Conservation (phyloP, 2,888 invertebrate species). For the Pseudoips prasinana region DNA sequence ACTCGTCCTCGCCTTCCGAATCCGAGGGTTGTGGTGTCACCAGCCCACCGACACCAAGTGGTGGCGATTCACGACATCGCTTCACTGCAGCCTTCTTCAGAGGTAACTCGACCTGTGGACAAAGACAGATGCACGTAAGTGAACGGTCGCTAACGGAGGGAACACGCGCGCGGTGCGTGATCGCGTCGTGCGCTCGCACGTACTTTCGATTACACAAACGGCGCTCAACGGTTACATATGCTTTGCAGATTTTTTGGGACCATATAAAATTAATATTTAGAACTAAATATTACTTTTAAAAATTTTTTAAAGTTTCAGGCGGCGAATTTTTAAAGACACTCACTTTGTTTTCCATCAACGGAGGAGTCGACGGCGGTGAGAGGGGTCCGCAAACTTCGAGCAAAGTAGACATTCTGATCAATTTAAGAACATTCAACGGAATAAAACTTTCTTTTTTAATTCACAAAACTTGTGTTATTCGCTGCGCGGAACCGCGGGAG, state of each 20-base stretch:
- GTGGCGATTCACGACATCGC: conserved; percentile 57
- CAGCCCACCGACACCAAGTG: conserved; percentile 52
- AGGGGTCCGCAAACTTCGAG: conserved; percentile 80
- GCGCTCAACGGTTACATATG: conserved; percentile 17
- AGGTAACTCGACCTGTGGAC: conserved; percentile 72
- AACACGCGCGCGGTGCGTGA: conserved; percentile 72
- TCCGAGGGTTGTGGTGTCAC: conserved; percentile 94
- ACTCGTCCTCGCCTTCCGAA: conserved; percentile 87
- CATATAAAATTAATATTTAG: conserved; percentile 6
- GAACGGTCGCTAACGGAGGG: conserved; percentile 57
- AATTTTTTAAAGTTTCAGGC: conserved; percentile 20
- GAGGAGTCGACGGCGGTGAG: conserved; percentile 88
- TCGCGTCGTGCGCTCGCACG: conserved; percentile 51
- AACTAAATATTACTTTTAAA: conserved; percentile 14
- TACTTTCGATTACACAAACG: conserved; percentile 70
- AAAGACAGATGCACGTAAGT: conserved; percentile 63
- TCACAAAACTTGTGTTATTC: conserved; percentile 68
- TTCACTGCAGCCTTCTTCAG: conserved; percentile 66
- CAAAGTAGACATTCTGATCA: conserved; percentile 67
- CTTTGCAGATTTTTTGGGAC: conserved; percentile 13
- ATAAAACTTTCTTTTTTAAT: conserved; percentile 73
- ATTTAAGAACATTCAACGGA: conserved; percentile 59
- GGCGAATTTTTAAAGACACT: conserved; percentile 51
- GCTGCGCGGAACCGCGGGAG: conserved; percentile 44
- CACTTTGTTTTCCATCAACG: conserved; percentile 82